Conservation (phyloP, 2,797 vertebrate species). For the Orientallactaga sibirica region DNA sequence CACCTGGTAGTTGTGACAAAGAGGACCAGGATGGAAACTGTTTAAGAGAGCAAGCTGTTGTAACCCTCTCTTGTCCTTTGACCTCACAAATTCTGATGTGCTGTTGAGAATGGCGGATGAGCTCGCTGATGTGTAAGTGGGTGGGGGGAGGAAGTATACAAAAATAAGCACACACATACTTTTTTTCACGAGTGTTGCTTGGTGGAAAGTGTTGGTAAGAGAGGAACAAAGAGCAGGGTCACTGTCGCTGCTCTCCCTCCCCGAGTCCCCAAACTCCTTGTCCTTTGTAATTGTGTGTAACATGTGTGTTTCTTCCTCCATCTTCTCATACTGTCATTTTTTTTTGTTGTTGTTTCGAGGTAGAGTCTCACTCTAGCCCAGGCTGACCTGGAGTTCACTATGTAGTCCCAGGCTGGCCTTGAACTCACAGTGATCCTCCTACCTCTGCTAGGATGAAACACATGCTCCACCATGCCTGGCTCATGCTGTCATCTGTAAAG, state of each 20-base stretch:
- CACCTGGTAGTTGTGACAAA: background rate
- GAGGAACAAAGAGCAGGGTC: constrained; percentile 62
- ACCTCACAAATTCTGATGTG: background rate
- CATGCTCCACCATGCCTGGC: too few relatives aligned
- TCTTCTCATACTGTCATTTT: constrained; percentile 44
- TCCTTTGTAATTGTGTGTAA: constrained; percentile 80
- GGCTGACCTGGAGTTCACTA: too few relatives aligned
- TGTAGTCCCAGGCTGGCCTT: too few relatives aligned
- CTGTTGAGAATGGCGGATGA: background rate
- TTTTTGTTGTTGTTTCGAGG: too few relatives aligned
- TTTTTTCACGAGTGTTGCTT: background rate
- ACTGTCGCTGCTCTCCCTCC: background rate
- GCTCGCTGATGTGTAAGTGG: background rate
- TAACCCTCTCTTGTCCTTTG: background rate
- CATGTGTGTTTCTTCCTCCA: constrained; percentile 79
- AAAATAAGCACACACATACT: background rate
- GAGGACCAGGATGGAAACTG: background rate
- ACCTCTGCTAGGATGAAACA: too few relatives aligned
- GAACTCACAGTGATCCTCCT: too few relatives aligned
- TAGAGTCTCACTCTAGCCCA: too few relatives aligned
- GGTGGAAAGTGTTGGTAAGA: constrained; percentile 28
- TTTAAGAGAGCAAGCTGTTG: background rate
- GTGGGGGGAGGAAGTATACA: too few relatives aligned
- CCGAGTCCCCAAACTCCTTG: constrained; percentile 10
- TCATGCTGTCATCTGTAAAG: constrained; percentile 78